phyloP scores from a whole-genome alignment of 2,797 vertebrate genomes.

The Chrosomus eos region DNA sequence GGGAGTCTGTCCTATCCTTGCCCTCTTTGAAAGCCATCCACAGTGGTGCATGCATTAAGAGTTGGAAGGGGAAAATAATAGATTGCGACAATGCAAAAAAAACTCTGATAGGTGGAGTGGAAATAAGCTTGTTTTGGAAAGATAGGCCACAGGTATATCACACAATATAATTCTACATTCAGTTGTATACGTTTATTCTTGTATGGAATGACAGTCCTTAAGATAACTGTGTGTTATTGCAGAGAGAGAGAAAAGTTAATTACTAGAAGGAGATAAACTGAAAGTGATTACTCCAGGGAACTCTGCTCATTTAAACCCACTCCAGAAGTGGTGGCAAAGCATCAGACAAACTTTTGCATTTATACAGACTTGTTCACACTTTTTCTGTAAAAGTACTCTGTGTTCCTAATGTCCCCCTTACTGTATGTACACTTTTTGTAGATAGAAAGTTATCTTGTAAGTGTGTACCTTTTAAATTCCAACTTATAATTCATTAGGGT shows the following conservation, averaged over 20 bases:
- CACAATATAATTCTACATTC: slow-evolving; percentile 6
- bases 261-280: slow-evolving; percentile 20
- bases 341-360: background rate
- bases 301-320: slow-evolving; percentile 7
- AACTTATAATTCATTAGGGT: too few species aligned
- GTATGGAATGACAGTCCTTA: slow-evolving; percentile 25
- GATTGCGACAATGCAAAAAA: slow-evolving; percentile 20
- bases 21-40: slow-evolving; percentile 19
- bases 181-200: slow-evolving; percentile 16
- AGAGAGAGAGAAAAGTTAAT: slow-evolving; percentile 26
- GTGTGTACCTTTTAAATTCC: too few species aligned
- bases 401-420: background rate
- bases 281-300: slow-evolving; percentile 5
- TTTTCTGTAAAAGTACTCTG: background rate
- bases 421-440: too few species aligned
- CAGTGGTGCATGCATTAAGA: slow-evolving; percentile 3
- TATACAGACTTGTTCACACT: background rate
- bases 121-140: slow-evolving; percentile 39
- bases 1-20: background rate
- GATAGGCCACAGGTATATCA: slow-evolving; percentile 2
- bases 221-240: slow-evolving; percentile 19
- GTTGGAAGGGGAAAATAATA: slow-evolving; percentile 21
- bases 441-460: too few species aligned
- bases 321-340: slow-evolving; percentile 4
- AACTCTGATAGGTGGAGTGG: slow-evolving; percentile 20